These are phyloP conservation scores for Papilio helenus DNA, from an alignment of 1,140 invertebrate species.

Conservation along the genomic window DNA sequence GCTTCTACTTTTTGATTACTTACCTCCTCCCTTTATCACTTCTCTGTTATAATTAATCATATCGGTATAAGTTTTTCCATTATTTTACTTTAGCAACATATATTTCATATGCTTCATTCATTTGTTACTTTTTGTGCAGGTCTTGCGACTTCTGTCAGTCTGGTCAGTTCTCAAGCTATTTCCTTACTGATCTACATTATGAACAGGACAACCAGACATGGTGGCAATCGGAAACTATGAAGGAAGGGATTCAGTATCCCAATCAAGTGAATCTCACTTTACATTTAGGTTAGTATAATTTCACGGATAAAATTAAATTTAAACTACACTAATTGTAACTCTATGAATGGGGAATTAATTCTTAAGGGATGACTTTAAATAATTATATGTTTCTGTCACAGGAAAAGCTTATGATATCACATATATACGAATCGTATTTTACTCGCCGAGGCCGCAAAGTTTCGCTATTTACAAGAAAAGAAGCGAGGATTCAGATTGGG, in stretches of 20 bases:
- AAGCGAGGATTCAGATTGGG: conserved; percentile 92
- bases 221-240: conserved; percentile 99
- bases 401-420: conserved; percentile 99
- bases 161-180: conserved; percentile 89
- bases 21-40: background rate
- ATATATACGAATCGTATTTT: conserved; percentile 96
- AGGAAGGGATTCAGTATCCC: conserved; percentile 94
- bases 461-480: conserved; percentile 97
- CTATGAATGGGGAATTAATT: background rate
- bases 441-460: conserved; percentile 97
- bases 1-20: background rate
- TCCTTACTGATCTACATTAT: conserved; percentile 95
- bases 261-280: conserved; percentile 96
- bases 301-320: background rate
- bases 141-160: conserved; percentile 86
- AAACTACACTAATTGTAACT: background rate
- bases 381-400: conserved; percentile 68
- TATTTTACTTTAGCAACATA: background rate
- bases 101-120: background rate
- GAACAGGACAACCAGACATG: conserved; percentile 95
- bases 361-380: background rate
- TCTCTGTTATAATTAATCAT: background rate
- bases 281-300: conserved; percentile 88
- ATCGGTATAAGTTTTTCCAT: background rate
- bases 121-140: conserved; percentile 45